Evolutionary conservation across 2,888 invertebrate species (phyloP).

Genomic region (Athripsodes cinereus): DNA sequence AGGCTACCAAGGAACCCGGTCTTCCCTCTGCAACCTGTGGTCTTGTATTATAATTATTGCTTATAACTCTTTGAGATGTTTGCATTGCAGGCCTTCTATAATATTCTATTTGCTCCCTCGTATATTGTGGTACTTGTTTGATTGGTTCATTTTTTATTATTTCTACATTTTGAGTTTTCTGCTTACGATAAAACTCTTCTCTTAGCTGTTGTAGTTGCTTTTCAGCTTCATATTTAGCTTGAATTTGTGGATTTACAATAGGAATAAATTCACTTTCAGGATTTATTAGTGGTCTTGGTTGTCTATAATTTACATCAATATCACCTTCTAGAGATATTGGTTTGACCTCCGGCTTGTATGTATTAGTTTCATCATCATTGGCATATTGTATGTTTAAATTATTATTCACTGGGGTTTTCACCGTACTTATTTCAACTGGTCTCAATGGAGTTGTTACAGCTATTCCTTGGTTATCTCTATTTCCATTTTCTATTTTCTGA

Average conservation of each 20-base stretch:
- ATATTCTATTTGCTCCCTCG: conserved; percentile 46
- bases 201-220: conserved; percentile 34
- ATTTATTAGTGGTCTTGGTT: conserved; percentile 60
- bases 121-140: conserved; percentile 32
- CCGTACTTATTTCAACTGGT: conserved; percentile 36
- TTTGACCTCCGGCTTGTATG: conserved; percentile 35
- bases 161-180: conserved; percentile 43
- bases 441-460: conserved; percentile 41
- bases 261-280: conserved; percentile 59
- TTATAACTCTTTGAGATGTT: conserved; percentile 29
- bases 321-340: conserved; percentile 55
- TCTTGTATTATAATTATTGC: conserved; percentile 29
- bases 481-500: conserved; percentile 55
- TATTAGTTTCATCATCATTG: conserved; percentile 41
- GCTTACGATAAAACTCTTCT: conserved; percentile 30
- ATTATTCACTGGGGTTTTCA: conserved; percentile 46
- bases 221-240: conserved; percentile 31
- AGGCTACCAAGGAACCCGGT: conserved; percentile 64
- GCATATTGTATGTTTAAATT: conserved; percentile 52
- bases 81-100: conserved; percentile 50
- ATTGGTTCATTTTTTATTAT: conserved; percentile 39
- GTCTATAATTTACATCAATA: conserved; percentile 64
- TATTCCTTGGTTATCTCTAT: conserved; percentile 43
- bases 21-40: conserved; percentile 39
- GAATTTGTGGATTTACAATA: conserved; percentile 37